A percentile compares a stretch with the other conserved stretches of the same genome.
Conservation (phyloP, 2,888 invertebrate species). For the Nephrocerus scutellatus region DNA sequence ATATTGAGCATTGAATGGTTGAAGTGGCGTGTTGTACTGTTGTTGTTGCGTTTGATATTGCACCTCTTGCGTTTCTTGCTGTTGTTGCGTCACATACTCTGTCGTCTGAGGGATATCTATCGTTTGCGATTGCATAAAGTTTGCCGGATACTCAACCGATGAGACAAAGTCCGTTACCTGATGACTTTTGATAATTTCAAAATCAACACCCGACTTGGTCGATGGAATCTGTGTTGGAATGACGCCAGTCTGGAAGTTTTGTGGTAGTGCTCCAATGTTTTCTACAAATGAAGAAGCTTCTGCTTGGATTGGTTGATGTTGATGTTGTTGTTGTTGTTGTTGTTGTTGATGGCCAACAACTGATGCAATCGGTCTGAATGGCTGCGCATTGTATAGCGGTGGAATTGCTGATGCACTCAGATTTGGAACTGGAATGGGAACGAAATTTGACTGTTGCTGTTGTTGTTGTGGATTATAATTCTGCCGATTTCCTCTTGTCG, state of each 20-base stretch:
- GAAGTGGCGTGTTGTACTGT: no score
- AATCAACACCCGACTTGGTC: slow-evolving; percentile 18
- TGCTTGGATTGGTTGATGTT: slow-evolving; percentile 23
- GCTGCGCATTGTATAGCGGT: slow-evolving; percentile 57
- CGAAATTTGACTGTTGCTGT: slow-evolving; percentile 23
- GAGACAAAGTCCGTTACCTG: slow-evolving; percentile 62
- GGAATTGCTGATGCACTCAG: slow-evolving; percentile 57
- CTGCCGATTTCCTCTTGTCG: slow-evolving; percentile 16
- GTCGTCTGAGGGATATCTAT: slow-evolving; percentile 46
- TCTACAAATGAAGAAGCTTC: slow-evolving; percentile 27
- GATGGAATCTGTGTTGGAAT: slow-evolving; percentile 20
- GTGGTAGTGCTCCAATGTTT: slow-evolving; percentile 36
- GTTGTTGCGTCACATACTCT: slow-evolving; percentile 17
- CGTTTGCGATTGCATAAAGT: slow-evolving; percentile 54
- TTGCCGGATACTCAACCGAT: slow-evolving; percentile 65
- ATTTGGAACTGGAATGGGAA: slow-evolving; percentile 59
- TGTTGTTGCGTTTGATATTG: slow-evolving; percentile 8
- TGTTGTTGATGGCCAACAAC: no score
- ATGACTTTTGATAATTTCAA: slow-evolving; percentile 53
- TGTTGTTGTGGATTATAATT: neutral
- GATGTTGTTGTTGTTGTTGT: slow-evolving; percentile 18
- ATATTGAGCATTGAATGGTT: no score
- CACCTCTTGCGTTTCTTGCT: slow-evolving; percentile 13
- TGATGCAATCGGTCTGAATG: slow-evolving; percentile 49
- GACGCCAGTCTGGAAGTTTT: slow-evolving; percentile 27